Conservation (phyloP, 1,140 invertebrate species). For the Drosophila murphyi region DNA sequence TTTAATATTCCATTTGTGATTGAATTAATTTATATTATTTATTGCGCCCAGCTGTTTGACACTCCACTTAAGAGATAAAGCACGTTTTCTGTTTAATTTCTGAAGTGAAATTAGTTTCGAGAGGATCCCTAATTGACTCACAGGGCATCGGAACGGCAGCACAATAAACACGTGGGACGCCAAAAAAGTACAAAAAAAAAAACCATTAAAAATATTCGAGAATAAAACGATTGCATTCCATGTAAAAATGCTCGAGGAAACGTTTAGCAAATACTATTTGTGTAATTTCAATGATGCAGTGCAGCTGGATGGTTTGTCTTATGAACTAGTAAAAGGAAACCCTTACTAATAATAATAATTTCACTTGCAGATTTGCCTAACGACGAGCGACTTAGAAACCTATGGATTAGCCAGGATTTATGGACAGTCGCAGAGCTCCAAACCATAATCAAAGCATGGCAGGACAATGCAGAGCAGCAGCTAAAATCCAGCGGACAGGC, state of each 20-base stretch:
- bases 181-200: background rate
- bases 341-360: background rate
- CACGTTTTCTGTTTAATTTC: background rate
- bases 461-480: slow-evolving; percentile 6
- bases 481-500: background rate
- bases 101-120: background rate
- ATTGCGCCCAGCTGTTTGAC: background rate
- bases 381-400: slow-evolving; percentile 43
- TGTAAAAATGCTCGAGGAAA: slow-evolving; percentile 48
- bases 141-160: too few species aligned
- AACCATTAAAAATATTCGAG: background rate
- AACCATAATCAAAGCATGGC: slow-evolving; percentile 42
- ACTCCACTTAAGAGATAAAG: background rate
- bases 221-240: slow-evolving; percentile 10
- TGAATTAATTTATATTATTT: background rate
- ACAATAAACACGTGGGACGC: slow-evolving; percentile 27
- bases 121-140: background rate
- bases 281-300: slow-evolving; percentile 68
- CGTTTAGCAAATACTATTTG: slow-evolving; percentile 57
- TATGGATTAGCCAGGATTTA: slow-evolving; percentile 47
- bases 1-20: background rate
- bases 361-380: slow-evolving; percentile 26
- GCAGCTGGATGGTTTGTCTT: slow-evolving; percentile 32
- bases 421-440: slow-evolving; percentile 55
- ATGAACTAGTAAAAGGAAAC: too few species aligned